Percentiles rank a stretch among this genome's conserved stretches.
Evolutionary conservation across 2,797 vertebrate genomes (phyloP).

Genomic region (Molossus alvarezi): DNA sequence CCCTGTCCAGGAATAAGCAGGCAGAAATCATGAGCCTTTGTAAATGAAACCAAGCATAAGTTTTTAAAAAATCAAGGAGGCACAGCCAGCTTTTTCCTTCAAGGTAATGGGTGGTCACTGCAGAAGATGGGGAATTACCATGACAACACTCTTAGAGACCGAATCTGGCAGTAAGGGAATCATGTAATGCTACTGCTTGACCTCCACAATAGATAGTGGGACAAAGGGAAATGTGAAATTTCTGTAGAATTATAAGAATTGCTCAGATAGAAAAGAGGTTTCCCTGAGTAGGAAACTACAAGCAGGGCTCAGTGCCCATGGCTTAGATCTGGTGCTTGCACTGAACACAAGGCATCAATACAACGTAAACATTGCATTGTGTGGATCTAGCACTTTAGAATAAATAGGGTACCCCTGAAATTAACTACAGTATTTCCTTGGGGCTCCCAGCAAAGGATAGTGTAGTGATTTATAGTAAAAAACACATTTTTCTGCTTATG

Average conservation of each 20-base stretch:
- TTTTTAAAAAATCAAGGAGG: background rate
- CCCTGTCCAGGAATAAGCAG: background rate
- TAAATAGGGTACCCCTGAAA: constrained; percentile 25
- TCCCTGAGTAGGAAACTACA: background rate
- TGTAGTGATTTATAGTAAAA: background rate
- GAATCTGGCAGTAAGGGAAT: background rate
- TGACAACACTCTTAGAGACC: constrained; percentile 48
- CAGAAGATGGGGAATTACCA: constrained; percentile 43
- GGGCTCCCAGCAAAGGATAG: background rate
- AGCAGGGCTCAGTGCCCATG: background rate
- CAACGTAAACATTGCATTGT: constrained; percentile 22
- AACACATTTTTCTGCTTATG: background rate
- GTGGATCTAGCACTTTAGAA: constrained; percentile 30
- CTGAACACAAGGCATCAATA: background rate
- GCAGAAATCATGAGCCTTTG: background rate
- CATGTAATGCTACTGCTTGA: background rate
- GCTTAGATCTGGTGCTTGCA: background rate
- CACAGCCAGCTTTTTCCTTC: constrained; percentile 39
- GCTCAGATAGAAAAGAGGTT: constrained; percentile 41
- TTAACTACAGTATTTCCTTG: background rate
- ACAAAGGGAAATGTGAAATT: constrained; percentile 25
- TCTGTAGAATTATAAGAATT: constrained; percentile 1
- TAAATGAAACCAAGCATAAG: constrained; percentile 44
- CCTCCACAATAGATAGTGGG: background rate
- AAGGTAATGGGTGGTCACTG: constrained; percentile 35